Evolutionary conservation across 2,888 invertebrate species (phyloP).

Genomic region (Syrphus vitripennis): DNA sequence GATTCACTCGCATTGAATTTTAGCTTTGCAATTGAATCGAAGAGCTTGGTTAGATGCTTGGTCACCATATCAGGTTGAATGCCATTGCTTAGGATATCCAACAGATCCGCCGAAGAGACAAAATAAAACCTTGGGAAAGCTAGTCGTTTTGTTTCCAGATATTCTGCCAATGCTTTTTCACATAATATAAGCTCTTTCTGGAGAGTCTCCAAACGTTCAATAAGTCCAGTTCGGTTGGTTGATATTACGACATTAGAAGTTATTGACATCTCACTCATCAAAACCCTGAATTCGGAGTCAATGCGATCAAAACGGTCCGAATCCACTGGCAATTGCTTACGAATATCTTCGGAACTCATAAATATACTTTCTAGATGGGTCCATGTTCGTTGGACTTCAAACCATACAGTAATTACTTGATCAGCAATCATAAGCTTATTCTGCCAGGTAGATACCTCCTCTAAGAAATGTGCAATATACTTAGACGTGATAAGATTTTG

Average conservation of each 20-base stretch:
- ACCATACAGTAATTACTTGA: slow-evolving; percentile 95
- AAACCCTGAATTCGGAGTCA: slow-evolving; percentile 93
- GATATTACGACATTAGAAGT: slow-evolving; percentile 92
- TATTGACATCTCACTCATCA: slow-evolving; percentile 81
- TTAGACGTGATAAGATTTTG: slow-evolving; percentile 98
- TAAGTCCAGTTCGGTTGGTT: slow-evolving; percentile 92
- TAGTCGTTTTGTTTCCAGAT: slow-evolving; percentile 96
- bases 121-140: slow-evolving; percentile 98
- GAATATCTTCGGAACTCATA: slow-evolving; percentile 98
- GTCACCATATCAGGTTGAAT: slow-evolving; percentile 94
- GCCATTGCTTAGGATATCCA: slow-evolving; percentile 97
- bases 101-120: slow-evolving; percentile 96
- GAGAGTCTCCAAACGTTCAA: slow-evolving; percentile 89
- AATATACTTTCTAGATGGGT: slow-evolving; percentile 98
- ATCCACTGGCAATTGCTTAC: slow-evolving; percentile 96
- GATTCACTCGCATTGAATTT: slow-evolving; percentile 87
- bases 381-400: slow-evolving; percentile 98
- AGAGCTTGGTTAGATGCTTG: slow-evolving; percentile 96
- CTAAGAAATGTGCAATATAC: slow-evolving; percentile 96
- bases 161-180: slow-evolving; percentile 98
- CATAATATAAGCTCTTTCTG: slow-evolving; percentile 94
- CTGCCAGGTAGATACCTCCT: slow-evolving; percentile 97
- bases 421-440: slow-evolving; percentile 95
- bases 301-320: slow-evolving; percentile 95
- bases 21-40: slow-evolving; percentile 95